Percentiles rank a stretch among this genome's conserved stretches.
These are phyloP conservation scores for Prolemur simus DNA, from an alignment of 2,113 vertebrate species.

Conservation along the genomic window DNA sequence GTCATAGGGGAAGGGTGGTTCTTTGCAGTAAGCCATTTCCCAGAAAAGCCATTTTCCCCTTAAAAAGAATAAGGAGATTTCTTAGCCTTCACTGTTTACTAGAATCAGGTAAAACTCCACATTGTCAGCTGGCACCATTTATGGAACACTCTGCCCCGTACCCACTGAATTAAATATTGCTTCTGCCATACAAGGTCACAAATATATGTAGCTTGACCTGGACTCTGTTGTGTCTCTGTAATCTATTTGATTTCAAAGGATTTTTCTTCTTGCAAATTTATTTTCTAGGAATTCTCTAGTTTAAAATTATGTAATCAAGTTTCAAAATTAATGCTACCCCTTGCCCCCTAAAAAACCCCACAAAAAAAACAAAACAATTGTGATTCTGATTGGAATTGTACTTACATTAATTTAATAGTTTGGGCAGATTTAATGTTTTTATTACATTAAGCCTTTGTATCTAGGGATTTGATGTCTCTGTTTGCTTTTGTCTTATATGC, in stretches of 20 bases:
- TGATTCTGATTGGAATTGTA: slow-evolving; percentile 26
- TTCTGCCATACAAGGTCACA: not conserved
- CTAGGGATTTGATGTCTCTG: not conserved
- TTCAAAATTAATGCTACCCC: not conserved
- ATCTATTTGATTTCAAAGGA: slow-evolving; percentile 27
- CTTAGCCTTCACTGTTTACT: not conserved
- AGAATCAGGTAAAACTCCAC: not conserved
- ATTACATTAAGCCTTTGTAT: not conserved
- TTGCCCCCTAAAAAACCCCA: no score
- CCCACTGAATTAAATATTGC: not conserved
- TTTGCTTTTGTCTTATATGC: not conserved
- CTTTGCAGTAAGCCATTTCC: not conserved
- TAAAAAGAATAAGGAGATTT: not conserved
- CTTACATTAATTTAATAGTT: not conserved
- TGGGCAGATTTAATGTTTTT: not conserved
- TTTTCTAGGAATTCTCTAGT: slow-evolving; percentile 7
- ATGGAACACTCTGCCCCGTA: not conserved
- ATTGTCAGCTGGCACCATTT: not conserved
- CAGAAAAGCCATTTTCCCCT: not conserved
- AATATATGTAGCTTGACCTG: not conserved
- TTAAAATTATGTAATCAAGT: slow-evolving; percentile 33
- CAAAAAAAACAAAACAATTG: not conserved
- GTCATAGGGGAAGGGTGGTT: not conserved
- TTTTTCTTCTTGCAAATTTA: not conserved
- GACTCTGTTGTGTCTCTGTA: not conserved